phyloP scores from a whole-genome alignment of 2,888 invertebrate species.

The Lingula anatina region DNA sequence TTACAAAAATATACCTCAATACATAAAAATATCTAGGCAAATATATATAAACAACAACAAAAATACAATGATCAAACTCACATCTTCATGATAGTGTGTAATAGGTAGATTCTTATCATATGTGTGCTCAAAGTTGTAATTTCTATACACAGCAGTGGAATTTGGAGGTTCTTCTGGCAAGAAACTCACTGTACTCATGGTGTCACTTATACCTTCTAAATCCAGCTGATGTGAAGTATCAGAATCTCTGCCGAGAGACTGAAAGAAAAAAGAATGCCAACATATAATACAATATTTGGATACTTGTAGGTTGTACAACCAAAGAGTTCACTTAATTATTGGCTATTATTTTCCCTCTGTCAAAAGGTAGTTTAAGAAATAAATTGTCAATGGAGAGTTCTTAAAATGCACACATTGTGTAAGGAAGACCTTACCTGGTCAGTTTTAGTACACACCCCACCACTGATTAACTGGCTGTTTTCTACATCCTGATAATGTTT shows the following conservation, averaged over 20 bases:
- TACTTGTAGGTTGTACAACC: not conserved
- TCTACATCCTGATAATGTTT: too few relatives aligned
- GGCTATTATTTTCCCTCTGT: too few relatives aligned
- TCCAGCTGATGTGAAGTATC: not conserved
- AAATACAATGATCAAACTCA: slow-evolving; percentile 10
- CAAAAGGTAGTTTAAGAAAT: too few relatives aligned
- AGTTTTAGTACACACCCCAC: too few relatives aligned
- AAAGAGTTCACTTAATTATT: too few relatives aligned
- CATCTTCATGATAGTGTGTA: slow-evolving; percentile 28
- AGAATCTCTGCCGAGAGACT: slow-evolving; percentile 6
- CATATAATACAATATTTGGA: not conserved
- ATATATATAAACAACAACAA: too few relatives aligned
- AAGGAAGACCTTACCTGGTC: too few relatives aligned
- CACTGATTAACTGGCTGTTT: too few relatives aligned
- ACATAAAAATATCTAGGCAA: too few relatives aligned
- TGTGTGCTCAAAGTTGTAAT: slow-evolving; percentile 30
- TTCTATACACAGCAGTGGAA: slow-evolving; percentile 33
- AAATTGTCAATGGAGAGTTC: too few relatives aligned
- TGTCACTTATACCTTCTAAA: not conserved
- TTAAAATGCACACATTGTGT: too few relatives aligned
- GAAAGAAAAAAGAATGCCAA: slow-evolving; percentile 2
- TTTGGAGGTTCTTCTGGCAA: slow-evolving; percentile 23
- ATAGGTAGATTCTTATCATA: slow-evolving; percentile 37
- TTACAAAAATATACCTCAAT: too few relatives aligned
- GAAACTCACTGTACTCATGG: not conserved